phyloP scores from a whole-genome alignment of 2,113 vertebrate species.

The Genyomyrus donnyi region DNA sequence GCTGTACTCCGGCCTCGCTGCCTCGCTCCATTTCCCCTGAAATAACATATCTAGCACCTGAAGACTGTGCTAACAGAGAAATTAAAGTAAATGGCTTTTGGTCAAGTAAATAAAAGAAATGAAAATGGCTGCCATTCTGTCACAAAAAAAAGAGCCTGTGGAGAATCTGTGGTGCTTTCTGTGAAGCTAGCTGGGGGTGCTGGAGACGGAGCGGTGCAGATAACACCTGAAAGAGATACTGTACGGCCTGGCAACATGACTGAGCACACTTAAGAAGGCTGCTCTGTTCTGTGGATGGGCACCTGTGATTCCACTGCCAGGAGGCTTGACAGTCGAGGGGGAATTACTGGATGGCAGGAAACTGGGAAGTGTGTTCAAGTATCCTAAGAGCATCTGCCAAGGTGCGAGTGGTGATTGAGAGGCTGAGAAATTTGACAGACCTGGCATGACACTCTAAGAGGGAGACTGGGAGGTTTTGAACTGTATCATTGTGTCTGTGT shows the following conservation, averaged over 20 bases:
- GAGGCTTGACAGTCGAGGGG: not conserved
- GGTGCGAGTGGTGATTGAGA: not conserved
- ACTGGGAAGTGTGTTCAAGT: not conserved
- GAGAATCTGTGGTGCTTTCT: not conserved
- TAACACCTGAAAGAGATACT: not conserved
- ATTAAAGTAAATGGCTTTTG: not conserved
- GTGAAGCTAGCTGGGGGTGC: not conserved
- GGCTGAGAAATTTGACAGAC: not conserved
- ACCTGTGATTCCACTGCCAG: not conserved
- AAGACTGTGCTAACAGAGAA: not conserved
- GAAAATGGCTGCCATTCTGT: not conserved
- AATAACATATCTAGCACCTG: not conserved
- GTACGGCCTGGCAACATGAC: not conserved
- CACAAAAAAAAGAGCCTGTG: not conserved
- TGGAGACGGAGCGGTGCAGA: not conserved
- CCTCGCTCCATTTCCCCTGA: not conserved
- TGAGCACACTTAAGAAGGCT: not conserved
- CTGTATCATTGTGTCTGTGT: not conserved
- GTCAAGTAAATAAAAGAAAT: not conserved
- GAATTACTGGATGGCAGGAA: not conserved
- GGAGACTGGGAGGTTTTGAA: not conserved
- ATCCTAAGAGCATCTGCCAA: not conserved
- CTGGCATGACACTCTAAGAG: not conserved
- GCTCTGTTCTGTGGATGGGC: not conserved
- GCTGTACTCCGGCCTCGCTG: not conserved